Conservation (phyloP, 64 coral and sea anemone genomes). For the Montipora foliosa region DNA sequence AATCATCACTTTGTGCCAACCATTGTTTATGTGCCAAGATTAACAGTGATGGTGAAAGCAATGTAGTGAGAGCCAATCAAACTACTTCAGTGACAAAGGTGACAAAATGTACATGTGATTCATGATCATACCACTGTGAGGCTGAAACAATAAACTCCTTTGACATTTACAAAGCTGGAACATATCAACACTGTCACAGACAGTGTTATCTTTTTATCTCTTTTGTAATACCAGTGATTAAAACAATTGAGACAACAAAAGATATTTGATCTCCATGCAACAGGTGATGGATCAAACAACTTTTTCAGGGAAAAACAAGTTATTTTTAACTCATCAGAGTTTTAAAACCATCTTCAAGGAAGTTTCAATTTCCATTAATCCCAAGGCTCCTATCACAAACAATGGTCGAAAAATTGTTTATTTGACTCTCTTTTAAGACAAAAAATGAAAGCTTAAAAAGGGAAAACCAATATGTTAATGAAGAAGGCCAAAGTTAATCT, state of each 20-base stretch:
- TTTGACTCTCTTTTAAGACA: neutral
- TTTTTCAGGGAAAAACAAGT: neutral
- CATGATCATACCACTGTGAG: neutral
- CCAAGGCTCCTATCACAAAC: neutral
- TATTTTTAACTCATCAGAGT: neutral
- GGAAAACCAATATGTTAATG: neutral
- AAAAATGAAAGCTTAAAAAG: neutral
- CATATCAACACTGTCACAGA: neutral
- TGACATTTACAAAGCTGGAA: constrained; percentile 12
- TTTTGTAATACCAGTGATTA: constrained; percentile 20
- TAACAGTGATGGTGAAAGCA: neutral
- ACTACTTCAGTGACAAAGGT: neutral
- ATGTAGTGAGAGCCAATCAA: neutral
- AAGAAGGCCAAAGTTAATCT: neutral
- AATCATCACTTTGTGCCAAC: neutral
- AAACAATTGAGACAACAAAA: constrained; percentile 32
- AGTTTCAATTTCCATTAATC: neutral
- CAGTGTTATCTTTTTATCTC: constrained; percentile 23
- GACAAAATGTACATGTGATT: constrained; percentile 16
- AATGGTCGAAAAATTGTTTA: neutral
- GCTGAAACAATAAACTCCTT: constrained; percentile 9
- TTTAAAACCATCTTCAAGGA: neutral
- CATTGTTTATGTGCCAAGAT: constrained; percentile 52
- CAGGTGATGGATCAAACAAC: neutral
- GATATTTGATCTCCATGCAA: constrained; percentile 16